Base-by-base conservation (phyloP, 2,113 vertebrate genomes). In the Hassar affinis region DNA sequence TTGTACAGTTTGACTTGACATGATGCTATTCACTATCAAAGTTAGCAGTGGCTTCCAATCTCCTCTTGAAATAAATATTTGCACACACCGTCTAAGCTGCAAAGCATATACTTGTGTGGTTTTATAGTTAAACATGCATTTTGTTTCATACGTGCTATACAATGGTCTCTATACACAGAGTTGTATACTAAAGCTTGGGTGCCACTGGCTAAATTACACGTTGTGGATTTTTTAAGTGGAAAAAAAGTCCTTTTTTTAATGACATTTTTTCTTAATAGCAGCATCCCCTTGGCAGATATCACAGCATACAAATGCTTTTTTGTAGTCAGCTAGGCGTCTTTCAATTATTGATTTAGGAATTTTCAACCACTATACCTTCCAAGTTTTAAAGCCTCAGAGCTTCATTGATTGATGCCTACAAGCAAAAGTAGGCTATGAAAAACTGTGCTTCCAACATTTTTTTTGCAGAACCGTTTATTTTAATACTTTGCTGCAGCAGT, bases 1-100 rank as follows among this genome's bases (percentile, higher is more conserved):
- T 79, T 8, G 11, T 45, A 30, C 12, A 78, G 49, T 56, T 45
- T 81, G 51, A 85, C 42, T 74, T n/a, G 38, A 64, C 4, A 20
- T n/a, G 27, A 57, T 51, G 33, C 57, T 10, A 9, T 78, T 77
- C 3, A 22, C 27, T 22, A 22, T 85, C 84, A 45, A 52, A 33
- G 49, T 33, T 0, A 30, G 30, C 3, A 56, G 33, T 68, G 68
- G 69, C 57, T 72, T 78, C 88, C 69, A 88, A 85, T 75, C 83
- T 85, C 80, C 57, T 78, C 85, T 80, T 83, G 79, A 80, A 71
- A 89, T 79, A 90, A 92, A 91, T 87, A 91, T 64, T 71, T 30
- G 6, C n/a, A 86, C 27, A 74, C 87, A 87, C 82, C 87, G 88
- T 88, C 89, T 91, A 85, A 91, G 78, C n/a, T n/a, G 10, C 17